Conservation (phyloP, 2,113 vertebrate species). For the Tichodroma muraria region DNA sequence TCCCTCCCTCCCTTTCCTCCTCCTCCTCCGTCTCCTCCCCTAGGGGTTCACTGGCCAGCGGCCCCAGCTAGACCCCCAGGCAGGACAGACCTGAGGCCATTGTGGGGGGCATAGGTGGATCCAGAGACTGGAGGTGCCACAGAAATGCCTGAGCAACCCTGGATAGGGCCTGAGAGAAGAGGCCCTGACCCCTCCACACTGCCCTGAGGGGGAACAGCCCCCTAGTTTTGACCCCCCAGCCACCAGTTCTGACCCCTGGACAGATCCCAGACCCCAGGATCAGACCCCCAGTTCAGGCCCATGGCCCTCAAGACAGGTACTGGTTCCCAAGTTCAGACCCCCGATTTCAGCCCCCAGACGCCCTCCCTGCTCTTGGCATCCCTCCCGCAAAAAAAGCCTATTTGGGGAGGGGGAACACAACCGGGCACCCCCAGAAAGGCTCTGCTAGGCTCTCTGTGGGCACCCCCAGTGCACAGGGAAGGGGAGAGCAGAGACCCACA, state of each 20-base stretch:
- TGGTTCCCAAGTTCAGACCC: neutral
- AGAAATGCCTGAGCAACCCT: neutral
- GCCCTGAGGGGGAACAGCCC: neutral
- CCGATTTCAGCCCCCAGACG: no score
- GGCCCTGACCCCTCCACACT: no score
- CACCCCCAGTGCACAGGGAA: neutral
- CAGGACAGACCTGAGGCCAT: neutral
- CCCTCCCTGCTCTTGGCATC: neutral
- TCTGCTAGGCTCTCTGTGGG: neutral
- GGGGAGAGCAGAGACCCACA: neutral
- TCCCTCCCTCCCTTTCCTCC: no score
- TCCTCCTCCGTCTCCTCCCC: neutral
- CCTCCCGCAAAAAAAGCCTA: neutral
- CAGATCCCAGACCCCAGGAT: neutral
- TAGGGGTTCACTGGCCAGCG: neutral
- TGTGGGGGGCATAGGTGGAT: neutral
- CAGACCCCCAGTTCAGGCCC: neutral
- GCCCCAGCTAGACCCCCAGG: neutral
- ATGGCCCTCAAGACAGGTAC: neutral
- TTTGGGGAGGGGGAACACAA: neutral
- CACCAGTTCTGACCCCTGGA: neutral
- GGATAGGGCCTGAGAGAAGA: neutral
- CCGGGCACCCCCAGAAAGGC: neutral
- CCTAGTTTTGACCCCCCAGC: no score
- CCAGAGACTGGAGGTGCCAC: neutral